Base-by-base conservation (phyloP, 2,797 vertebrate species). In the Coranthus polyacanthus region DNA sequence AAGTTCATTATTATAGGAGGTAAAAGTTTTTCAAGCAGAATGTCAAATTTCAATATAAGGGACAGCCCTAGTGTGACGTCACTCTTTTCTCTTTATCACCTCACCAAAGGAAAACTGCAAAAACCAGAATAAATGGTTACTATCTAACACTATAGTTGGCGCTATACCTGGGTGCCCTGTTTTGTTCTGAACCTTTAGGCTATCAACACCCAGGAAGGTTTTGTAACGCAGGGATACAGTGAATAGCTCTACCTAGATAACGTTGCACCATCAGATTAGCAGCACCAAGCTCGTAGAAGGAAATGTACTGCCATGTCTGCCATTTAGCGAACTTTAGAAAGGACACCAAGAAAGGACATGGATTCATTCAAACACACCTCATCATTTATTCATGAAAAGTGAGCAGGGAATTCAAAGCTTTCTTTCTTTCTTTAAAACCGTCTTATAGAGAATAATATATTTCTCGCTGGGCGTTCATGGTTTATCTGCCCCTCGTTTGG, bases 331-430 rank as follows among this genome's bases (percentile, higher is more conserved):
- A 87, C 83, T 87, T 84, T 85, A 65, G 83, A 88, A 89, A 89
- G 84, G 84, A 90, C 75, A 84, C 82, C 72, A 34, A 74, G 78
- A 86, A 84, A 90, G 83, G 82, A 89, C 86, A 76, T 56, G 29
- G 77, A 73, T 78, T 85, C 75, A 84, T 87, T 89, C 78, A 78
- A 83, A 86, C 73, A 46, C 60, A 16, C 32, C 84, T 90, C 78
- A 83, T 92, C 79, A 75, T 83, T 87, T 84, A 91, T 91, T 91
- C 86, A 92, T 90, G 85, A 79, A 84, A 88, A 75, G 54, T 44
- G 80, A 60, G 69, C 24, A 49, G 74, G 62, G 75, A 86, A 85
- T 85, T 88, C 80, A 88, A 86, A 88, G 73, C 47, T 56, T 73
- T 58, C 51, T 72, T 69, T 72, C 72, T 79, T 71, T 58, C 73